Evolutionary conservation across 1,140 invertebrate species (phyloP).

Genomic region (Brachionus asplanchnoidis): DNA sequence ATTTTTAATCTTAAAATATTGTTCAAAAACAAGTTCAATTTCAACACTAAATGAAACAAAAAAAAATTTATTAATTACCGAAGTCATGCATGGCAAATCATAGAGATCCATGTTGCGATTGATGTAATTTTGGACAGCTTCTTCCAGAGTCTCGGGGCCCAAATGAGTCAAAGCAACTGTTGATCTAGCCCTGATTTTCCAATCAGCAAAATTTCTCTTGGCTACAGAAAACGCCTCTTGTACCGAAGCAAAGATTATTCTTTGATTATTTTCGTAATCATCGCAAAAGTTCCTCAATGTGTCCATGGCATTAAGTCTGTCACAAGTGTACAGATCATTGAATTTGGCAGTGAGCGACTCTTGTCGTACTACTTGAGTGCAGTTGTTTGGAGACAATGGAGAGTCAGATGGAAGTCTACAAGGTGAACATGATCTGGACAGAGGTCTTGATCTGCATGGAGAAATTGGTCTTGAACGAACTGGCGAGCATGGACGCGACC

Average conservation of each 20-base stretch:
- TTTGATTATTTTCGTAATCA: constrained; percentile 55
- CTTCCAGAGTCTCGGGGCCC: constrained; percentile 56
- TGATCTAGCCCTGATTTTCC: constrained; percentile 55
- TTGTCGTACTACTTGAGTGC: constrained; percentile 1
- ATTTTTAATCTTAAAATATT: no score
- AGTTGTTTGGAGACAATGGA: constrained; percentile 7
- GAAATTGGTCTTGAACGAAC: constrained; percentile 7
- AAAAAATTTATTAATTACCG: constrained; percentile 46
- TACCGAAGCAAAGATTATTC: constrained; percentile 52
- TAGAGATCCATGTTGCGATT: constrained; percentile 56
- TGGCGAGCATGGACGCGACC: not conserved
- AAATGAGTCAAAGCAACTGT: constrained; percentile 53
- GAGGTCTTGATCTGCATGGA: not conserved
- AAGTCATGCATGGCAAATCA: constrained; percentile 52
- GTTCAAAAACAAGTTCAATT: no score
- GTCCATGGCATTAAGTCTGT: constrained; percentile 55
- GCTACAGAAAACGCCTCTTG: constrained; percentile 55
- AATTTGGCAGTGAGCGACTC: constrained; percentile 48
- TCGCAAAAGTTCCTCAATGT: constrained; percentile 51
- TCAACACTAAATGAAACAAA: not conserved
- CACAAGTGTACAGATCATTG: constrained; percentile 54
- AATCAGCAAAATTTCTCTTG: constrained; percentile 54
- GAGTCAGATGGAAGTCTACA: not conserved
- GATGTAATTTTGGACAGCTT: constrained; percentile 56
- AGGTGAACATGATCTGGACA: constrained; percentile 1